Base-by-base conservation (phyloP, 2,113 vertebrate genomes). In the Paramormyrops kingsleyae region DNA sequence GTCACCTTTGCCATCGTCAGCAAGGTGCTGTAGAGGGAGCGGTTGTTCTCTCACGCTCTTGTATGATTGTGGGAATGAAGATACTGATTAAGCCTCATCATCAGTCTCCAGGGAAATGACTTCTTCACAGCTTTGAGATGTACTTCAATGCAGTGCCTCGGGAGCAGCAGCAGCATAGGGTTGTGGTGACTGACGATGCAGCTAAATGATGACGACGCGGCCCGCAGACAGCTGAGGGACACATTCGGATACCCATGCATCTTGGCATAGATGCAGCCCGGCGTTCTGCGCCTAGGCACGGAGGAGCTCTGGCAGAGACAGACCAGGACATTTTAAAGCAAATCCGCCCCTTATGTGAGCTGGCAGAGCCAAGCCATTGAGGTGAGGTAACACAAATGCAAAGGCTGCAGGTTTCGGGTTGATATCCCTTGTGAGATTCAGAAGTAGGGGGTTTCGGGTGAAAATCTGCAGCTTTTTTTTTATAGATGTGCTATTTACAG, bases 401-500 rank as follows among this genome's bases (percentile, higher is more conserved):
- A 80, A 39, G 31, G 83, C 44, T 53, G 49, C 85, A 87, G 31
- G 24, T 87, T 12, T 84, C 15, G 1, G 35, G 83, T 39, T 88
- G 87, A 56, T 56, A 56, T 8, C 49, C 53, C 89, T 39, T 46
- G 90, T 88, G 42, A 83, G 50, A 87, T 77, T 90, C 19, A 35
- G 56, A 90, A 77, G 31, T 52, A n/a, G 62, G 91, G 90, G 87
- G 90, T 91, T 91, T 86, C 56, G 91, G 85, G 91, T 91, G 88
- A 89, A 66, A 90, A 90, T 42, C 90, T 42, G 94, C 91, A 91
- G 94, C 93, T 94, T 91, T 94, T 91, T 94, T 84, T 84, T 84
- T 93, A 90, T 88, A 47, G 62, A 52, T 0, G 86, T 93, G 92
- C 92, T 96, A 96, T 96, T 95, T 96, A 93, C 62, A 92, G 96